phyloP scores from a whole-genome alignment of 2,888 invertebrate genomes.

The Cotesia congregata region DNA sequence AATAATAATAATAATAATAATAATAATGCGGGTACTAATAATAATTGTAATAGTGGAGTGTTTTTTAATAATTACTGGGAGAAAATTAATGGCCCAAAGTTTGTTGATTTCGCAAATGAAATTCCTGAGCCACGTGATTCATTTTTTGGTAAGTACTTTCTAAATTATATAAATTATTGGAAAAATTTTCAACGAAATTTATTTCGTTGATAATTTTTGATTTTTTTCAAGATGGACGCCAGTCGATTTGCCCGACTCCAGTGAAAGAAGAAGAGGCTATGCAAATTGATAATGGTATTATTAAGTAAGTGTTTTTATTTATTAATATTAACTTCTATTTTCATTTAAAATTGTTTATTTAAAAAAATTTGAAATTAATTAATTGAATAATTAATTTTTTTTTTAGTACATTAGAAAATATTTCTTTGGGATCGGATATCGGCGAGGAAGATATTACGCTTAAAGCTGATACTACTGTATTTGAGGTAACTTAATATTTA shows the following conservation, averaged over 20 bases:
- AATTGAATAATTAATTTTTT: background rate
- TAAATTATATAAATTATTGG: background rate
- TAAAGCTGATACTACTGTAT: conserved; percentile 12
- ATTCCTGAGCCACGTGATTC: conserved; percentile 38
- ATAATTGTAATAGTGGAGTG: background rate
- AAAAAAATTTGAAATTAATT: background rate
- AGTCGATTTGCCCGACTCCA: background rate
- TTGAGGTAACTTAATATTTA: background rate
- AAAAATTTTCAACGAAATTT: background rate
- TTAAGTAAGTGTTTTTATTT: conserved; percentile 36
- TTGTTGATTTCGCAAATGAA: conserved; percentile 40
- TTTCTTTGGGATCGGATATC: conserved; percentile 39
- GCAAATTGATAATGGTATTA: conserved; percentile 37
- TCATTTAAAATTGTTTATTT: background rate
- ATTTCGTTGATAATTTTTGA: background rate
- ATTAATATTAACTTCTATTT: background rate
- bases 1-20: conserved; percentile 13
- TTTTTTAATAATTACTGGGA: conserved; percentile 40
- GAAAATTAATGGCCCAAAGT: conserved; percentile 44
- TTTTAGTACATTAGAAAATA: conserved; percentile 38
- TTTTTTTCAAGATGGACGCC: conserved; percentile 21
- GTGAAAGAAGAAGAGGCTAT: background rate
- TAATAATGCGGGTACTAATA: background rate
- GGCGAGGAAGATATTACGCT: conserved; percentile 25
- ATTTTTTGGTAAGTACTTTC: conserved; percentile 45